These are phyloP conservation scores for Peribatodes rhomboidaria DNA, from an alignment of 2,888 invertebrate genomes.

Conservation along the genomic window DNA sequence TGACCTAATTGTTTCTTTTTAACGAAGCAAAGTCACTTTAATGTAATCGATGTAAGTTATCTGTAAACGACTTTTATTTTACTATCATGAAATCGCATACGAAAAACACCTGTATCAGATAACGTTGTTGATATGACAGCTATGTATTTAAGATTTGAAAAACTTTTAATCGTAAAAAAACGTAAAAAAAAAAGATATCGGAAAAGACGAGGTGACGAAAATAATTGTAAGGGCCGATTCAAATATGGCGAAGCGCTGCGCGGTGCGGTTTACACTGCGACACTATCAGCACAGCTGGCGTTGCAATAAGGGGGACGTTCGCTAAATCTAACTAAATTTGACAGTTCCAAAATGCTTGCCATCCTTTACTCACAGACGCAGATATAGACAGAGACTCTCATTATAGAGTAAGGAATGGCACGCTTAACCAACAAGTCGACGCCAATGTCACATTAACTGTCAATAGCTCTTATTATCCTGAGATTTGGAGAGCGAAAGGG, in stretches of 20 bases:
- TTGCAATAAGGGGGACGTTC: background rate
- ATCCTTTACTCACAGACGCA: background rate
- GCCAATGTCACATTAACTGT: background rate
- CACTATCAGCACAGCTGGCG: background rate
- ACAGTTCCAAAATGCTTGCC: background rate
- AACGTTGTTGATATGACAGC: slow-evolving; percentile 18
- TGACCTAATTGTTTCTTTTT: background rate
- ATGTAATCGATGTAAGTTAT: slow-evolving; percentile 1
- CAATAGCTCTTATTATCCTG: too few relatives aligned
- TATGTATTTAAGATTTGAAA: slow-evolving; percentile 10
- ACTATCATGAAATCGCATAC: slow-evolving; percentile 4
- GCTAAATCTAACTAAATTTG: background rate
- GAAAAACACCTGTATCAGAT: slow-evolving; percentile 4
- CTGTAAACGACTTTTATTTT: slow-evolving; percentile 2
- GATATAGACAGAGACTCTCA: background rate
- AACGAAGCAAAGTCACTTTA: background rate
- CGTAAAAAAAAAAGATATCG: background rate
- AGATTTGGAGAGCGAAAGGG: background rate
- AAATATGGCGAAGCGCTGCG: slow-evolving; percentile 6
- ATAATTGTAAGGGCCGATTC: slow-evolving; percentile 15
- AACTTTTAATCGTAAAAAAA: slow-evolving; percentile 13
- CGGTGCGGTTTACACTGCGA: background rate
- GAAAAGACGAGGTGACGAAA: slow-evolving; percentile 23
- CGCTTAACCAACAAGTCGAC: background rate
- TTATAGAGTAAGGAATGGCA: background rate